phyloP scores from a whole-genome alignment of 2,888 invertebrate genomes.

The Cylindroiulus punctatus region DNA sequence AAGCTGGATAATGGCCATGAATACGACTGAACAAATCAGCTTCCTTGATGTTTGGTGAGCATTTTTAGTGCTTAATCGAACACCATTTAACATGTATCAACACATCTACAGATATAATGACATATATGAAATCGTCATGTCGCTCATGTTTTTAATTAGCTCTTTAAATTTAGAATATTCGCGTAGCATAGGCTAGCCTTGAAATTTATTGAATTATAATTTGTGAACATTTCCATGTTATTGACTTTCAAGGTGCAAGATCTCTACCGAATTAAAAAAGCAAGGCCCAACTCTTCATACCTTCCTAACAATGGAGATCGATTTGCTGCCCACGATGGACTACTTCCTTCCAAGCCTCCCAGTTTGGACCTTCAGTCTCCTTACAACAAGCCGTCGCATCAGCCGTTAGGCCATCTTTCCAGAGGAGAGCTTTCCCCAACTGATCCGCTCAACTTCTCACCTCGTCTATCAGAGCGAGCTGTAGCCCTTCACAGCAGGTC shows the following conservation, averaged over 20 bases:
- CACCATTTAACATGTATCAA: no score
- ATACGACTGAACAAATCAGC: no score
- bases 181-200: no score
- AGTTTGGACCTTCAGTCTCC: constrained; percentile 57
- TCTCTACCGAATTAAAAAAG: constrained; percentile 69
- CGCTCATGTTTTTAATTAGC: no score
- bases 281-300: constrained; percentile 60
- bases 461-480: constrained; percentile 57
- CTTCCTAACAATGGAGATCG: constrained; percentile 65
- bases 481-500: constrained; percentile 49
- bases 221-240: not conserved
- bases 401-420: constrained; percentile 52
- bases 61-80: no score
- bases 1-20: no score
- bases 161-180: not conserved
- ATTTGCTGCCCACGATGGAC: constrained; percentile 54
- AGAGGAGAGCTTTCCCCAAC: constrained; percentile 52
- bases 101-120: no score
- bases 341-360: constrained; percentile 54
- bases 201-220: not conserved
- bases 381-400: constrained; percentile 48
- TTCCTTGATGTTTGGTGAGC: no score
- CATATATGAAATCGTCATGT: no score
- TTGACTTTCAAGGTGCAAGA: constrained; percentile 69
- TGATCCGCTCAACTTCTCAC: constrained; percentile 57